Conservation (phyloP, 2,797 vertebrate species). For the Chaunax sp. region DNA sequence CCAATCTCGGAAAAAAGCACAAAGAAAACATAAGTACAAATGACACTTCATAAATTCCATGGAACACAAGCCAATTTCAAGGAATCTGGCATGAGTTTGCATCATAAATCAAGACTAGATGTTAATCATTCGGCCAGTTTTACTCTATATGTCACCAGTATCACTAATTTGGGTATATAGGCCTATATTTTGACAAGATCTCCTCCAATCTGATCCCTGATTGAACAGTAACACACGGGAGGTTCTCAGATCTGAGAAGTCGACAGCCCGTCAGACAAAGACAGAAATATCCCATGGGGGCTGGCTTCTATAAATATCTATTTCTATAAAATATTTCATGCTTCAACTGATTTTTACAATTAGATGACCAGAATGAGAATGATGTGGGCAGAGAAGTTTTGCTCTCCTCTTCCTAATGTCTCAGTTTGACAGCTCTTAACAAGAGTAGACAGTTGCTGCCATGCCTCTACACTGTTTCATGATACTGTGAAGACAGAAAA, state of each 20-base stretch:
- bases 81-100: too few relatives aligned
- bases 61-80: too few relatives aligned
- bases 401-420: background rate
- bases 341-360: background rate
- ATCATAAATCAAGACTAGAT: too few relatives aligned
- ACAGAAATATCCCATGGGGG: background rate
- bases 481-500: background rate
- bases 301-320: background rate
- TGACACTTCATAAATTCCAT: too few relatives aligned
- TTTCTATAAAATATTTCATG: too few relatives aligned
- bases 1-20: too few relatives aligned
- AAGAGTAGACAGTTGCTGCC: slow-evolving; percentile 36
- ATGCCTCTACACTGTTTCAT: slow-evolving; percentile 2
- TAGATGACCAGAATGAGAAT: background rate
- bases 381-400: background rate
- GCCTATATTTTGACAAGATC: background rate
- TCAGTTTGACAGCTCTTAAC: slow-evolving; percentile 28
- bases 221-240: background rate
- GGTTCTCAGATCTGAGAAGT: background rate
- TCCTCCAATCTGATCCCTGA: background rate
- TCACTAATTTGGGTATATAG: too few relatives aligned
- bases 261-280: background rate
- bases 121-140: too few relatives aligned
- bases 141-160: too few relatives aligned
- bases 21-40: too few relatives aligned